Conservation (phyloP, 2,888 invertebrate genomes). For the Pachymerium ferrugineum region DNA sequence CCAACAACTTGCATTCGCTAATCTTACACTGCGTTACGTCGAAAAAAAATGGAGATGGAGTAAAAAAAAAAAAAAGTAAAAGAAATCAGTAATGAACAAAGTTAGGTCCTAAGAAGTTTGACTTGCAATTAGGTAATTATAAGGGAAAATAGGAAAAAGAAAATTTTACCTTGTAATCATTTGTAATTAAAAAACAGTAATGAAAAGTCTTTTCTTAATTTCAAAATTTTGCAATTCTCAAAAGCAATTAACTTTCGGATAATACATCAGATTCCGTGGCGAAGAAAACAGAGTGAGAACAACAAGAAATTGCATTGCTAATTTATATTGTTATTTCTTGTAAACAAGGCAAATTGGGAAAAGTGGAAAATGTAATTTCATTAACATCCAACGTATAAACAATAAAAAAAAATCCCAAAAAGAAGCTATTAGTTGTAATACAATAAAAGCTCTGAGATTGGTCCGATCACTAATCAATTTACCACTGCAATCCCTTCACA, state of each 20-base stretch:
- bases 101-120: background rate
- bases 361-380: background rate
- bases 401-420: background rate
- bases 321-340: too few species aligned
- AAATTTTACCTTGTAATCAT: conserved; percentile 15
- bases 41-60: too few species aligned
- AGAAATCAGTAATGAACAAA: background rate
- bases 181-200: conserved; percentile 14
- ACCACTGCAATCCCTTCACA: background rate
- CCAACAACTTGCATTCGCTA: background rate
- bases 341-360: background rate
- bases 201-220: background rate
- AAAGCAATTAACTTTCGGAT: too few species aligned
- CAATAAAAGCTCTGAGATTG: background rate
- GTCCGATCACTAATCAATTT: background rate
- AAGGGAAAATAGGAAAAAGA: background rate
- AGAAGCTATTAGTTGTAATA: background rate
- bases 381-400: background rate
- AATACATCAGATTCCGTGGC: too few species aligned
- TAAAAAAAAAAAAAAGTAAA: background rate
- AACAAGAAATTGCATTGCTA: too few species aligned
- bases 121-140: conserved; percentile 16
- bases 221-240: too few species aligned
- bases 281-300: too few species aligned
- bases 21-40: background rate